Base-by-base conservation (phyloP, 2,113 vertebrate genomes). In the Tamias sibiricus region DNA sequence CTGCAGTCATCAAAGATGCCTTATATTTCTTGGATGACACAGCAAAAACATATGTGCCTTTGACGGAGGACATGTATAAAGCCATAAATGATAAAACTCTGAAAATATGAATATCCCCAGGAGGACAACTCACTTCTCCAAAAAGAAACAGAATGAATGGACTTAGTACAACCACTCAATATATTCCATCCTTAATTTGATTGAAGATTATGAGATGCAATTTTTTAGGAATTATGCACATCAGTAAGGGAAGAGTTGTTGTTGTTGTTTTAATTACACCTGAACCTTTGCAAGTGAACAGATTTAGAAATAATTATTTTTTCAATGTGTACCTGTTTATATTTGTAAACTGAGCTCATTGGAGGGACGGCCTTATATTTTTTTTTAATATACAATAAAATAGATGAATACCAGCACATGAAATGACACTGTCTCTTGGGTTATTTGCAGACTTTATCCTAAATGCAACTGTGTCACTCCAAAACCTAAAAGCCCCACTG, bases 11-110 rank as follows among this genome's bases (percentile, higher is more conserved):
- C 97, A 97, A 82, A 69, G 99, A 99, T 42, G 30, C n/a, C 26
- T 76, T 99, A 9, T 99, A 99, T 97, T 99, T 98, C 98, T 97
- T 99, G 97, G 98, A 99, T 12, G 98, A 99, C 20, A 98, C 97
- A 91, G 98, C 93, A 82, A 98, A 99, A 68, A 97, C 95, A 59
- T 99, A 99, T 17, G 69, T 99, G 22, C 98, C 98, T 57, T 98
- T 99, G 99, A 99, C 99, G 0, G 96, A 98, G 96, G 98, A 99
- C 72, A 98, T 98, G 79, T 99, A 98, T 94, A 97, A 98, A 2
- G 95, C 98, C 68, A 98, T 99, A 83, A 96, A 59, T 96, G 90
- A 54, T 0, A 97, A 97, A 44, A 32, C 57, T 26, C 37, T 98
- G 75, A 99, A 97, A 96, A 75, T 98, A 47, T 98, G 54, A 98